Base-by-base conservation (phyloP, 2,888 invertebrate species). In the Dysmachus trigonus region DNA sequence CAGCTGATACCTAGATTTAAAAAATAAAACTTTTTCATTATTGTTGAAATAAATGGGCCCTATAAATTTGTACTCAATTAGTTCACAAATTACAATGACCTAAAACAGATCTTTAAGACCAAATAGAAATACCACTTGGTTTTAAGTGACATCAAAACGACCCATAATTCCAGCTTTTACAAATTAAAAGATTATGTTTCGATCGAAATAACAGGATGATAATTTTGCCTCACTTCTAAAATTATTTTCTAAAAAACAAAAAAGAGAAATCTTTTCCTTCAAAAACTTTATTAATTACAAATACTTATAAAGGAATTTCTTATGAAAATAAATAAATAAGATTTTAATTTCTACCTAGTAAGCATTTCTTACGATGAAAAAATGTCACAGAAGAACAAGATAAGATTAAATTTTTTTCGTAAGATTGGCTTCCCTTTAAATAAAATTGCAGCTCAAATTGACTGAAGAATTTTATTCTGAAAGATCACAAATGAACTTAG, bases 251-350 rank as follows among this genome's bases (percentile, higher is more conserved):
- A 31, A 31, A 31, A 31, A 41, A 41, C n/a, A 41, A 41, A 13
- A 31, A 13, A 41, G 8, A 47, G 0, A 47, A n/a, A 47, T n/a
- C 4, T 0, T 79, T 79, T 31, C 31, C 22, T 79, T 79, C 41
- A 79, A 79, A 79, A 79, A 27, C 30, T 79, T 79, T 79, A 79
- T 79, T 47, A 27, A 47, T 79, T 79, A 79, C 79, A 79, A 79
- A 79, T 79, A 47, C 79, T 79, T 79, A 79, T 47, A 51, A 79
- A 35, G 41, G n/a, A 79, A 51, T 79, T 33, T 6, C 79, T 79
- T 51, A 47, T 47, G 27, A 79, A 79, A 79, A 79, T 51, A 51
- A 79, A 51, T 30, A 62, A 62, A 62, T 62, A 62, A 62, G 62
- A 62, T 10, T 62, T 62, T 62, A 62, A 62, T 62, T 18, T 62